Base-by-base conservation (phyloP, 2,797 vertebrate genomes). In the Bucorvus abyssinicus region DNA sequence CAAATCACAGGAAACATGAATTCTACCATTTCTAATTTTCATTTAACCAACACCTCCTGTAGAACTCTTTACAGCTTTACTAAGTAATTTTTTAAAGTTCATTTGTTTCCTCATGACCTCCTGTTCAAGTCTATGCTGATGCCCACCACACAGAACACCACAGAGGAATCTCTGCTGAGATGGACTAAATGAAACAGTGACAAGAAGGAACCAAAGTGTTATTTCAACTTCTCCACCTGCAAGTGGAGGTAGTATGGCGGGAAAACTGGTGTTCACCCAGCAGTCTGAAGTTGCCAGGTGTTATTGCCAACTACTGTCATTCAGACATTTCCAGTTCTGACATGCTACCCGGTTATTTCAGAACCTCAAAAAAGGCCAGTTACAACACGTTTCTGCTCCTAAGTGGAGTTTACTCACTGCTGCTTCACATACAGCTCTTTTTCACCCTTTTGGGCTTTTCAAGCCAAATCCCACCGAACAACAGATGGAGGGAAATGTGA, bases 401-500 rank as follows among this genome's bases (percentile, higher is more conserved):
- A 82, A 79, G 20, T 10, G 20, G 38, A 92, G 49, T 63, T 94
- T 60, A 71, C 24, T 52, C 26, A 34, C 55, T 91, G 50, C 24
- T 87, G 22, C n/a, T 85, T 76, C 85, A n/a, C 15, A 70, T 49
- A 30, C n/a, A 14, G 38, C 40, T 78, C 13, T 34, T 76, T 27
- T n/a, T 4, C 5, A 5, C 6, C 7, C 1, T 59, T 82, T 10
- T n/a, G 32, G 14, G 45, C 23, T 83, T 73, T 90, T 75, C n/a
- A 79, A 90, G 74, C 38, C 34, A 84, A 95, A 92, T 59, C 38
- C 45, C 90, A 94, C 7, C 64, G 61, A 91, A 73, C 26, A 59
- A 70, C 27, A 92, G 52, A 50, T 44, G 30, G 78, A 77, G 75
- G 75, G 56, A 90, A 86, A 88, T 71, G 34, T 68, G 56, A 90